Conservation (phyloP, 2,113 vertebrate species). For the Anguilla rostrata region DNA sequence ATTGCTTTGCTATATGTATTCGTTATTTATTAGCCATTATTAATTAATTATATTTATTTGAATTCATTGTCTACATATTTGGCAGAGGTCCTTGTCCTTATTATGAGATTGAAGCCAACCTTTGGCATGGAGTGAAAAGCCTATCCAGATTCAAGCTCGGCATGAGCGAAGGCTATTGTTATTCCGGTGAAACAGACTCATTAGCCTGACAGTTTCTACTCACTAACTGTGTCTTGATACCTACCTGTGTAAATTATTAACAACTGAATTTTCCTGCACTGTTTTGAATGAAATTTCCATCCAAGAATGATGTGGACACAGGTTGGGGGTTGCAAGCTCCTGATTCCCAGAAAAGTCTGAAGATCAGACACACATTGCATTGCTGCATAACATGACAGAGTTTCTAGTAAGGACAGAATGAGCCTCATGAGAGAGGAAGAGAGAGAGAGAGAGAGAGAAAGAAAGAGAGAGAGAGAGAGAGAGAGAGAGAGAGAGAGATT, state of each 20-base stretch:
- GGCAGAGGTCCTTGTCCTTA: neutral
- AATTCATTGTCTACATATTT: neutral
- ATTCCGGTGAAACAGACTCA: neutral
- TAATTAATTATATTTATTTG: neutral
- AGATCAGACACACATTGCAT: too few species aligned
- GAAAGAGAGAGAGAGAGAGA: neutral
- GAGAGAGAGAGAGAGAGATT: neutral
- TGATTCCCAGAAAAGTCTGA: too few species aligned
- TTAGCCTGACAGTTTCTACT: neutral
- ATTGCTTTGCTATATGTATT: neutral
- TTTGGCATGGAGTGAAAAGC: neutral
- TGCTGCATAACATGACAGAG: too few species aligned
- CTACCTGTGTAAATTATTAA: neutral
- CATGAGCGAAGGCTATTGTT: neutral
- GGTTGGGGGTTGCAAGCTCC: too few species aligned
- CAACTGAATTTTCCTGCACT: neutral
- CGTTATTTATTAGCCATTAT: neutral
- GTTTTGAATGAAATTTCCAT: too few species aligned
- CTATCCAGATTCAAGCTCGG: neutral
- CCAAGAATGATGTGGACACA: too few species aligned
- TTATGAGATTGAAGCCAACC: neutral
- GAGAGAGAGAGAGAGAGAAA: too few species aligned
- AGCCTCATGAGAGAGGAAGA: too few species aligned
- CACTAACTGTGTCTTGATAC: neutral
- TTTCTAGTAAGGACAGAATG: too few species aligned